A percentile compares a stretch with the other conserved stretches of the same genome.
Evolutionary conservation across 1,140 invertebrate species (phyloP).

Genomic region (Trialeurodes vaporariorum): DNA sequence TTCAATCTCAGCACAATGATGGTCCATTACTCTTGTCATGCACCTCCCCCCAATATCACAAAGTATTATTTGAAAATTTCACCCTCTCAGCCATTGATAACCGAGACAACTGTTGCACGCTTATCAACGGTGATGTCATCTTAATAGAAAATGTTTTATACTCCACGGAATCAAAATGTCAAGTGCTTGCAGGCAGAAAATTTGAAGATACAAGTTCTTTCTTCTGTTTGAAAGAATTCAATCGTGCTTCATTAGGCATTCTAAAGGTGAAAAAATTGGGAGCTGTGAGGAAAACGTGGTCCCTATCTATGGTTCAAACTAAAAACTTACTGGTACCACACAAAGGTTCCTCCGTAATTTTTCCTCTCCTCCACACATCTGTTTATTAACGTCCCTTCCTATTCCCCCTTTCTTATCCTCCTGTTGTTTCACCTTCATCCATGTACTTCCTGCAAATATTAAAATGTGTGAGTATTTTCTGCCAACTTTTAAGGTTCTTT

Average conservation of each 20-base stretch:
- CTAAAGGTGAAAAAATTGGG: constrained; percentile 2
- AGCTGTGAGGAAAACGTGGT: neutral
- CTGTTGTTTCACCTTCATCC: too few relatives aligned
- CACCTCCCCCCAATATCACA: constrained; percentile 6
- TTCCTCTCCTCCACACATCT: neutral
- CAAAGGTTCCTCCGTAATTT: neutral
- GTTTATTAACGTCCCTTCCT: too few relatives aligned
- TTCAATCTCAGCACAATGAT: neutral
- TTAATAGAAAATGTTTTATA: constrained; percentile 9
- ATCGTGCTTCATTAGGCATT: constrained; percentile 8
- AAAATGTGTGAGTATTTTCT: too few relatives aligned
- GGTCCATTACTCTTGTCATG: neutral
- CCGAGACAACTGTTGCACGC: neutral
- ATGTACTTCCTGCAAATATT: too few relatives aligned
- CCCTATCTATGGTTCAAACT: neutral
- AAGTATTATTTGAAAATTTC: neutral
- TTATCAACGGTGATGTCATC: neutral
- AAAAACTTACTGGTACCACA: constrained; percentile 2
- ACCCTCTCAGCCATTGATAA: neutral
- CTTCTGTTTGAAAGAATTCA: neutral
- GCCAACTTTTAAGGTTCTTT: too few relatives aligned
- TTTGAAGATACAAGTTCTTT: constrained; percentile 6
- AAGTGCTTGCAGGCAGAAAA: constrained; percentile 5
- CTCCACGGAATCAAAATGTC: neutral
- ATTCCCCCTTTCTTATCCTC: too few relatives aligned